These are phyloP conservation scores for Simalia tracyae DNA, from an alignment of 2,797 vertebrate genomes.

Conservation along the genomic window DNA sequence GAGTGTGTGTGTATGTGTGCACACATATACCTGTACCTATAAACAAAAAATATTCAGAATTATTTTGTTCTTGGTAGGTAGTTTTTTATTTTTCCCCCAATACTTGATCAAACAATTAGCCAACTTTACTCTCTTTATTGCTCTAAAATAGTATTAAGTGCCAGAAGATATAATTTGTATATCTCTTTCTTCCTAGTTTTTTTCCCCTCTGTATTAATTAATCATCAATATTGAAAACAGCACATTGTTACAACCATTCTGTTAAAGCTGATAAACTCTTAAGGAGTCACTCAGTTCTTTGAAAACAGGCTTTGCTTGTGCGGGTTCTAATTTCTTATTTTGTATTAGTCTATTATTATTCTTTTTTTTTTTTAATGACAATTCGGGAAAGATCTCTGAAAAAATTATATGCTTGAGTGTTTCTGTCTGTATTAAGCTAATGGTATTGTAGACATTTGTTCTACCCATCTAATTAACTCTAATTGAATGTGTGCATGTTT, in stretches of 20 bases:
- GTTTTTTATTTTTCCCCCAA: conserved; percentile 24
- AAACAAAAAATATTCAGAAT: neutral
- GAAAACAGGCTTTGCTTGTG: conserved; percentile 42
- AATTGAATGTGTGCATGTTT: conserved; percentile 1
- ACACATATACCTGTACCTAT: neutral
- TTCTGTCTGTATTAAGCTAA: conserved; percentile 3
- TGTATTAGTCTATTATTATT: conserved; percentile 19
- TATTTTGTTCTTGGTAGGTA: conserved; percentile 20
- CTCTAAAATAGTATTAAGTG: conserved; percentile 61
- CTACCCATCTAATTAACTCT: neutral
- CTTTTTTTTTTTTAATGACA: conserved; percentile 41
- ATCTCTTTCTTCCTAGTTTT: conserved; percentile 68
- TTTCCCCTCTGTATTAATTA: conserved; percentile 65
- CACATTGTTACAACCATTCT: conserved; percentile 47
- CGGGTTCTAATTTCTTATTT: conserved; percentile 40
- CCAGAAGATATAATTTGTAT: conserved; percentile 73
- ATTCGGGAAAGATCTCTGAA: conserved; percentile 31
- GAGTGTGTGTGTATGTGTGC: neutral
- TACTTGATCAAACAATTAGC: conserved; percentile 50
- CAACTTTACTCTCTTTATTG: conserved; percentile 39
- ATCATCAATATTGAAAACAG: conserved; percentile 56
- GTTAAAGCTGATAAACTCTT: conserved; percentile 66
- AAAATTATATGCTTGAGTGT: neutral
- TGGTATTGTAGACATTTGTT: neutral
- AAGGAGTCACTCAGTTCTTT: conserved; percentile 53